These are phyloP conservation scores for Anthonomus grandis DNA, from an alignment of 1,140 invertebrate species.

Conservation along the genomic window DNA sequence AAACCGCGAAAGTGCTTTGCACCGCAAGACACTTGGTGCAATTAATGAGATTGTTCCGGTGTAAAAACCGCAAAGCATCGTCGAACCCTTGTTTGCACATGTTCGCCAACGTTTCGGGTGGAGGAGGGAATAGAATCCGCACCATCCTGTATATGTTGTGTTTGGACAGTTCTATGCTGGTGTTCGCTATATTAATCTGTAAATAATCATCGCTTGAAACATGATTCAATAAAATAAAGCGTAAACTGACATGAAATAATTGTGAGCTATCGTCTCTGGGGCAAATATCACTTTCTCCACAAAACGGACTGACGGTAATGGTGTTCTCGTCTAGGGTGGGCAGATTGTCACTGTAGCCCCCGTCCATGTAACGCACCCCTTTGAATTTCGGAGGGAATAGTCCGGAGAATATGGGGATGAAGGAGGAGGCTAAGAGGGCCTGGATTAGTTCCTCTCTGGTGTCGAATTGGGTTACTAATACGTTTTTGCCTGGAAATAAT, in stretches of 20 bases:
- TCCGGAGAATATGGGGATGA: conserved; percentile 96
- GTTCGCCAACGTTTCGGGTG: conserved; percentile 85
- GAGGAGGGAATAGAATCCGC: conserved; percentile 90
- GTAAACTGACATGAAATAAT: conserved; percentile 69
- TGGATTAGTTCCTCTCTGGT: conserved; percentile 85
- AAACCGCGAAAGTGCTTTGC: conserved; percentile 75
- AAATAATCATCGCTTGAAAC: no score
- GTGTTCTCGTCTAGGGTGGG: conserved; percentile 92
- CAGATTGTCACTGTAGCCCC: conserved; percentile 94
- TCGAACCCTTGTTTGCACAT: conserved; percentile 99
- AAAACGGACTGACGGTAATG: conserved; percentile 95
- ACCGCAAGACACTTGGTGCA: conserved; percentile 81
- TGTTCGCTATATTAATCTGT: conserved; percentile 89
- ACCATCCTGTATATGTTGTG: conserved; percentile 91
- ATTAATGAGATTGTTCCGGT: conserved; percentile 85
- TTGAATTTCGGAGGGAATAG: conserved; percentile 84
- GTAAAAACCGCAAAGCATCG: conserved; percentile 89
- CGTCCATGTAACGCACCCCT: conserved; percentile 93
- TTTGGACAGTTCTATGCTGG: conserved; percentile 88
- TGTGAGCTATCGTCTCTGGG: conserved; percentile 86
- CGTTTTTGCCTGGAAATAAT: conserved; percentile 21
- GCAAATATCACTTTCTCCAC: conserved; percentile 97
- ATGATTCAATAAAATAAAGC: no score
- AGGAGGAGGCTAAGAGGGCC: conserved; percentile 89
- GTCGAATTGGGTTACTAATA: conserved; percentile 30